Percentiles rank a stretch among this genome's conserved stretches.
Conservation (phyloP, 1,140 invertebrate genomes). For the Neodiprion pinetum region DNA sequence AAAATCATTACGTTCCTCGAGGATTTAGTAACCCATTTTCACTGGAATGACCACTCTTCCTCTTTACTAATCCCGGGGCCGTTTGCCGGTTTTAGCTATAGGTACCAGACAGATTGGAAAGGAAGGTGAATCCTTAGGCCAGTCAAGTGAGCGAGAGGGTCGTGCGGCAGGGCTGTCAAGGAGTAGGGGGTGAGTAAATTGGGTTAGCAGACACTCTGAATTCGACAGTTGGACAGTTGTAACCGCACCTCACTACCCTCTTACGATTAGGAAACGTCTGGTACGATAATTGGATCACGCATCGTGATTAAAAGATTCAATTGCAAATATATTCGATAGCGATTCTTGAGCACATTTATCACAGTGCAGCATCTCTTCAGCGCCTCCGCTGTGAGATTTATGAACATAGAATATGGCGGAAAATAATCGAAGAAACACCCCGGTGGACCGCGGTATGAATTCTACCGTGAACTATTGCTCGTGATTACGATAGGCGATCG, state of each 20-base stretch:
- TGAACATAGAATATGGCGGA: too few species aligned
- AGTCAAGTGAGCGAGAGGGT: not conserved
- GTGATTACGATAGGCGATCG: not conserved
- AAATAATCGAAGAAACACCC: too few species aligned
- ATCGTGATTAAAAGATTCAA: not conserved
- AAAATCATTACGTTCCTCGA: too few species aligned
- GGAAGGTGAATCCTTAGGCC: not conserved
- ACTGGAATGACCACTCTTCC: not conserved
- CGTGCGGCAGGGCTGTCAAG: not conserved
- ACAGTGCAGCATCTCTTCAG: not conserved
- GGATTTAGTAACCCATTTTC: too few species aligned
- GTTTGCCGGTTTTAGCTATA: not conserved
- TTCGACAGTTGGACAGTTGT: slow-evolving; percentile 4
- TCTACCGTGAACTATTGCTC: not conserved
- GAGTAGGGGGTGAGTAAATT: slow-evolving; percentile 1
- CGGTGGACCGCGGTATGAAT: too few species aligned
- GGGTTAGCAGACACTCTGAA: slow-evolving; percentile 1
- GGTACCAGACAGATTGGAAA: not conserved
- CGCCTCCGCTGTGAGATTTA: too few species aligned
- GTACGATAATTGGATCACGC: slow-evolving; percentile 1
- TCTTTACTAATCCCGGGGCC: not conserved
- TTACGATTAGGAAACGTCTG: slow-evolving; percentile 2
- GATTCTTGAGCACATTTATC: not conserved
- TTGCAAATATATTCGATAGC: not conserved
- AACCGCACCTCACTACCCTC: not conserved